Base-by-base conservation (phyloP, 2,113 vertebrate species). In the Chaetodon auriga region DNA sequence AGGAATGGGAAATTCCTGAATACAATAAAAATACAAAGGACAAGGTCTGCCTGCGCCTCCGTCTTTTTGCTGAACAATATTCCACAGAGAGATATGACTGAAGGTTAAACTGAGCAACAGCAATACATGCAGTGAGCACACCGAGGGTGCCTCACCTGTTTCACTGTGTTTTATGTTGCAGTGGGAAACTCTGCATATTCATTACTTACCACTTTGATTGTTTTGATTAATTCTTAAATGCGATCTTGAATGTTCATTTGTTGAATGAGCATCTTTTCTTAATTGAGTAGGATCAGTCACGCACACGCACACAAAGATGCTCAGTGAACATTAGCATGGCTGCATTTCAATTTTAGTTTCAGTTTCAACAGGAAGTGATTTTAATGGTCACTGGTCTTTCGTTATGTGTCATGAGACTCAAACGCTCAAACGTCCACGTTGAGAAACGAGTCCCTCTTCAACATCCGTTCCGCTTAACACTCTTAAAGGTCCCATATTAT, bases 381-480 rank as follows among this genome's bases (percentile, higher is more conserved):
- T 41, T 30, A 80, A 69, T 54, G 19, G 45, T 18, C 51, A 55
- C 23, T 49, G 60, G 41, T 85, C 53, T 82, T 60, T 60, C 35
- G 75, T 86, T 79, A 68, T 45, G 23, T 49, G 78, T 72, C 48
- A 57, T 38, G 64, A 81, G 65, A 58, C 13, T 61, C 11, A 14
- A 45, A 55, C 53, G 15, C 23, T 80, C 14, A 36, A 30, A 73
- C 64, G 53, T 49, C 11, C 41, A 62, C 23, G 25, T 46, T 41
- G 19, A 46, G 25, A 61, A 46, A n/a, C 55, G 64, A 45, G n/a
- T 36, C 74, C 61, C 54, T 41, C 35, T 73, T 74, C 49, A 78
- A 7, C 51, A 65, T 62, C 19, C 15, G 4, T 75, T 58, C 57
- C 81, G 53, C 46, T 84, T 69, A 75, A 76, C 87, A 68, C 75